Conservation (phyloP, 2,113 vertebrate species). For the Sinocyclocheilus maitianheensis region DNA sequence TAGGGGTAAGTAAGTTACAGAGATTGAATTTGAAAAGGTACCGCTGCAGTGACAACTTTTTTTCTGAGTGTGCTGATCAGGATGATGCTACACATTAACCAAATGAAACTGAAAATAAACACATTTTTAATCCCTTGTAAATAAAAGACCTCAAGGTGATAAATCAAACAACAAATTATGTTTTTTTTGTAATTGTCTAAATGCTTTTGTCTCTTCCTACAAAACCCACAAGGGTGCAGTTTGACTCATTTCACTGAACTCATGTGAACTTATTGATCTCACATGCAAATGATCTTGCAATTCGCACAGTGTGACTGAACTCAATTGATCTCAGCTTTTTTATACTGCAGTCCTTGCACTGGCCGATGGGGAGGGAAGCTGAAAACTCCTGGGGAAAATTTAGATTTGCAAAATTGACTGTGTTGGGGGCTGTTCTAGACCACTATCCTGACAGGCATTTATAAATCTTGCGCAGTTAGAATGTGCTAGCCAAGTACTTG, state of each 20-base stretch:
- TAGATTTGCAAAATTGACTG: background rate
- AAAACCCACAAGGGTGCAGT: slow-evolving; percentile 39
- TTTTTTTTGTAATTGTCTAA: background rate
- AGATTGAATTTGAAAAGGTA: background rate
- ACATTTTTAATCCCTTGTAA: background rate
- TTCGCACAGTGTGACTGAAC: background rate
- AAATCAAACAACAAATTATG: background rate
- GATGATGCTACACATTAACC: background rate
- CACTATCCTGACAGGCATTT: too few relatives aligned
- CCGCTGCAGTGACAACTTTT: background rate
- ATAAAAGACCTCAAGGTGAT: background rate
- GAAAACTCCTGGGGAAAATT: background rate
- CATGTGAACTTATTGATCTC: background rate
- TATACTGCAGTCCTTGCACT: background rate
- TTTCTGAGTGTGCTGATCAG: background rate
- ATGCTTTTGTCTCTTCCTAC: background rate
- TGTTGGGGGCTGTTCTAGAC: too few relatives aligned
- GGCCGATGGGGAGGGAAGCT: background rate
- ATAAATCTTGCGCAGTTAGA: too few relatives aligned
- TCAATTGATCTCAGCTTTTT: background rate
- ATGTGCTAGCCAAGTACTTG: too few relatives aligned
- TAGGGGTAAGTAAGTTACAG: background rate
- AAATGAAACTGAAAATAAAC: background rate
- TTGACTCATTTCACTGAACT: background rate
- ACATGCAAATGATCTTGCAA: background rate